Evolutionary conservation across 1,140 invertebrate species (phyloP), one percentile per base, ranked within the genome.

Genomic region (Schlechtendalia chinensis): DNA sequence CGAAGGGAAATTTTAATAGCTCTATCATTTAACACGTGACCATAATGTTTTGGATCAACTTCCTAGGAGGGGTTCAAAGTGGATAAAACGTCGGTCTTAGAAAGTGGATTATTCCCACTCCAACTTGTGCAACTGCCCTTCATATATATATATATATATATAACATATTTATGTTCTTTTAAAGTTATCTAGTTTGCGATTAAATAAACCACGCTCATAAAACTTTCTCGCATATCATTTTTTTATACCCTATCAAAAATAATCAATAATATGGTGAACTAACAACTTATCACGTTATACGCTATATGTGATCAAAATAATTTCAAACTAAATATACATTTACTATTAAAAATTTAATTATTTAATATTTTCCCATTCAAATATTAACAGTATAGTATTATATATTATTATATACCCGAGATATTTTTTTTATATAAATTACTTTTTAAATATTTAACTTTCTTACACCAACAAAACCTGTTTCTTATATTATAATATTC

Each of bases 91-190:
- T 45, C n/a, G 19, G 63, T 45, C 32, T 45, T 67, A 45, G 1
- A 19, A 1, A 45, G 32, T 45, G 32, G 32, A 67, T 67, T 67
- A 67, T 67, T 67, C 19, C n/a, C n/a, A 67, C 63, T 67, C n/a
- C 11, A 67, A 67, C 63, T 67, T 67, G 24, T 67, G 39, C 19
- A 39, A 67, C 63, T 67, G 12, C 32, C 19, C 32, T 67, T 4
- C 8, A 39, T 39, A 39, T 39, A 39, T 39, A 39, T 39, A 39
- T 4, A 8, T 39, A 39, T 8, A n/a, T n/a, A n/a, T n/a, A n/a
- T n/a, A n/a, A n/a, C n/a, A n/a, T 39, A 39, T 39, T 39, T 32
- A 63, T 32, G 29, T 65, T 65, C 10, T 67, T 67, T 67, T 6
- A 67, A 12, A 67, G 32, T 32, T 17, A 3, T n/a, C 27, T 65